Conservation (phyloP, 2,888 invertebrate genomes). For the Ceraclea dissimilis region DNA sequence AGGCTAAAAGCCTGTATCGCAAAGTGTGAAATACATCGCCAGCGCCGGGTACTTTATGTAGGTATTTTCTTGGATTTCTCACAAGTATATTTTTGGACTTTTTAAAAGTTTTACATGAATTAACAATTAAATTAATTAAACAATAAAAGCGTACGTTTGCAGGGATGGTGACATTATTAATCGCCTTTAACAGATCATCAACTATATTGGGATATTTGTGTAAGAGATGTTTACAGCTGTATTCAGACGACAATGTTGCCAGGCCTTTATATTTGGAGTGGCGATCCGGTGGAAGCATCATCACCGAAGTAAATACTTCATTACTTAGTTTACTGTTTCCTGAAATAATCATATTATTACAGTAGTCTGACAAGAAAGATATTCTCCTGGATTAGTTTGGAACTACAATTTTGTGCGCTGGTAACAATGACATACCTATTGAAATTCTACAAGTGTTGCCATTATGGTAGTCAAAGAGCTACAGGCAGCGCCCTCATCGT, state of each 20-base stretch:
- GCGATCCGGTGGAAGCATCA: constrained; percentile 23
- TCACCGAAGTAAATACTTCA: constrained; percentile 25
- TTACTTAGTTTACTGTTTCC: constrained; percentile 14
- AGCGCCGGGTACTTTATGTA: too few species aligned
- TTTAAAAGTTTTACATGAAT: too few species aligned
- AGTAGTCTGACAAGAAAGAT: neutral
- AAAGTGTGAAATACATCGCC: too few species aligned
- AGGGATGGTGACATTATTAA: constrained; percentile 35
- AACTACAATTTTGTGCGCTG: too few species aligned
- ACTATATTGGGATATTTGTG: constrained; percentile 34
- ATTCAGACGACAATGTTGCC: constrained; percentile 29
- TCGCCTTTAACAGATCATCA: constrained; percentile 31
- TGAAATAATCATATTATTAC: constrained; percentile 11
- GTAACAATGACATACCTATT: too few species aligned
- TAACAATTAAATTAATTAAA: constrained; percentile 7
- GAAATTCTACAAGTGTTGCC: too few species aligned
- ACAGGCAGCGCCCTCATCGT: too few species aligned
- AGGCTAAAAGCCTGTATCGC: too few species aligned
- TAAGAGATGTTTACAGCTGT: constrained; percentile 34
- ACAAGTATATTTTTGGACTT: too few species aligned
- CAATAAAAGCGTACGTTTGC: constrained; percentile 35
- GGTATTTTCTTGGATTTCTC: too few species aligned
- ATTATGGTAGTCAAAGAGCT: neutral
- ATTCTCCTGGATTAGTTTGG: too few species aligned
- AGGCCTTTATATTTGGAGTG: constrained; percentile 30